Evolutionary conservation across 2,888 invertebrate genomes (phyloP), one percentile per base, ranked within the genome.

Genomic region (Pristionchus entomophagus): DNA sequence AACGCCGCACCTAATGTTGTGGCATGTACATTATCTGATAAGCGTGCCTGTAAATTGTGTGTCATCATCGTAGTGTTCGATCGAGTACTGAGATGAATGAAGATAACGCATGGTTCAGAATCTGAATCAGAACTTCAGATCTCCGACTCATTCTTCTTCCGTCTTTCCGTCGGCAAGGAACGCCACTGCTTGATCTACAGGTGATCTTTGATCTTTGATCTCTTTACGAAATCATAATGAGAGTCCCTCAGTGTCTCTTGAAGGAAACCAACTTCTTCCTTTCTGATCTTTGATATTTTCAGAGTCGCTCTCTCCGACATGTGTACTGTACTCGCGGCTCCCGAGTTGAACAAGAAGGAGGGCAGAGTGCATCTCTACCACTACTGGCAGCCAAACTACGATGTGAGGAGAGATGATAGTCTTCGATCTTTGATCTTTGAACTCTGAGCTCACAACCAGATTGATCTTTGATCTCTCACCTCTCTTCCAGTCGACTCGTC

Each of bases 351-450:
- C 32, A 80, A 80, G 73, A 73, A 73, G 51, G 78, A 51, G 35
- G 78, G 51, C 22, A 26, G 51, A 19, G 32, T 80, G 19, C 78
- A 80, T 35, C 41, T 80, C 49, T 80, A 51, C 51, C 51, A 49
- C 29, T 80, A 80, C 35, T 80, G 78, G 78, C 78, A 80, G 51
- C 78, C 78, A 14, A 80, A 80, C 32, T 51, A 49, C 19, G 78
- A 80, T 80, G 78, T 80, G 10, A 77, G 65, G 8, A 29, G 0
- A 5, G 29, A 17, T 65, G 32, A 65, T n/a, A n/a, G n/a, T 29
- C 35, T 41, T 77, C 38, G 69, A 77, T 45, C 41, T 49, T 77
- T 41, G 41, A 77, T 77, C 45, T 77, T 38, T 26, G 59, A 32
- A 26, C 59, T 59, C 8, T 59, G 29, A 4, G 26, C 29, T 29